Evolutionary conservation across 2,888 invertebrate species (phyloP), one percentile per base, ranked within the genome.

Genomic region (Zaprionus bogoriensis): DNA sequence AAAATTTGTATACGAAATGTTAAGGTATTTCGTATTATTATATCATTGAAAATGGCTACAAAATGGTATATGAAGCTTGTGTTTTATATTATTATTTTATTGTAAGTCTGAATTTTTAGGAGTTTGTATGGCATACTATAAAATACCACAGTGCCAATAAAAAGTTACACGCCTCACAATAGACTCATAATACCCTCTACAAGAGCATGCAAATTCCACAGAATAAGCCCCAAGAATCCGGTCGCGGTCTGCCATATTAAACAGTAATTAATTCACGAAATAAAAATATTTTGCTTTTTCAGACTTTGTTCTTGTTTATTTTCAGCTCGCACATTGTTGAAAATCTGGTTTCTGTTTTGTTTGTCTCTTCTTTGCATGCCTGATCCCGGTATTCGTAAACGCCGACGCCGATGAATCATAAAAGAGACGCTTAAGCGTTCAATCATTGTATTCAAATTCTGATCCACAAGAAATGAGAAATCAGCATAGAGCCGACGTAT

Each of bases 401-500:
- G 12, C 10, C 5, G 28, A 10, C 19, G 42, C 3, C 32, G 17
- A 66, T 82, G 79, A 79, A 58, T 79, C 83, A 79, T 64, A 44
- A 51, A 51, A 7, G 32, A 4, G 1, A 23, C 28, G 41, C 48
- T 42, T 59, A 41, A 30, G 30, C 64, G 32, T 60, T 76, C 82
- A 74, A 78, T 67, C 75, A 54, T 57, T 67, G 60, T 64, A 64
- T 66, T 64, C 39, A 64, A 71, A 76, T 77, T 58, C 14, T 23
- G 61, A 52, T 62, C 59, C 25, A 36, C 52, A 67, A 36, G 32
- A 36, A 36, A 36, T 36, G 10, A 47, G 39, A 45, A 32, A 67
- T 60, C 65, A 39, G 39, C 46, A 54, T 57, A 61, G 61, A 44
- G 54, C 50, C 48, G n/a, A n/a, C n/a, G 51, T 69, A 60, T 38